Conservation (phyloP, 2,888 invertebrate species). For the Tribolium freemani region DNA sequence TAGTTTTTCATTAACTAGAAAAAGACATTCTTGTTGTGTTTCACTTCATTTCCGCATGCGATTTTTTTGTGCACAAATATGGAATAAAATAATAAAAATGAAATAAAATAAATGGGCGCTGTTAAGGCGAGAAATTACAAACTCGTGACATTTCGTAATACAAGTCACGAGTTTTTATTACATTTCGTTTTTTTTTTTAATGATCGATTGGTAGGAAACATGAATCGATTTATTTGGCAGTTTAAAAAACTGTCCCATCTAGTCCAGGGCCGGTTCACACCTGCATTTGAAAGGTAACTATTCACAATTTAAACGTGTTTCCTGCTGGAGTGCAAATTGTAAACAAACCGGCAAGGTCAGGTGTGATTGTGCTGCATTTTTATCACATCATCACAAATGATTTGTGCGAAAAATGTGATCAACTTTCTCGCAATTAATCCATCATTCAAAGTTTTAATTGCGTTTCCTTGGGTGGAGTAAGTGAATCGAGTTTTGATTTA, state of each 20-base stretch:
- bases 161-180: neutral
- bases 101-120: neutral
- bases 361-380: neutral
- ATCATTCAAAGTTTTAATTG: too few relatives aligned
- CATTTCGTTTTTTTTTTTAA: neutral
- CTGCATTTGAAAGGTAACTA: neutral
- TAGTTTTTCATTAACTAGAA: neutral
- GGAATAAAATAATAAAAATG: neutral
- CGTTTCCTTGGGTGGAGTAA: too few relatives aligned
- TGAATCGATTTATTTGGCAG: too few relatives aligned
- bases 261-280: neutral
- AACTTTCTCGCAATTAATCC: too few relatives aligned
- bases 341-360: neutral
- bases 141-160: neutral
- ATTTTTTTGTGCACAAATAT: neutral
- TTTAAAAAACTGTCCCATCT: neutral
- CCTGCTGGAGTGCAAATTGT: neutral
- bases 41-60: too few relatives aligned
- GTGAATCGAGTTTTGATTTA: too few relatives aligned
- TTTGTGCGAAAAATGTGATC: too few relatives aligned
- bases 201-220: neutral
- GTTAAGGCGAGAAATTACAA: neutral
- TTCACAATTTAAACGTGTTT: neutral
- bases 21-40: too few relatives aligned
- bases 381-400: neutral